Percentiles rank a stretch among this genome's conserved stretches.
Evolutionary conservation across 2,888 invertebrate species (phyloP).

Genomic region (Drosophila anomelani): DNA sequence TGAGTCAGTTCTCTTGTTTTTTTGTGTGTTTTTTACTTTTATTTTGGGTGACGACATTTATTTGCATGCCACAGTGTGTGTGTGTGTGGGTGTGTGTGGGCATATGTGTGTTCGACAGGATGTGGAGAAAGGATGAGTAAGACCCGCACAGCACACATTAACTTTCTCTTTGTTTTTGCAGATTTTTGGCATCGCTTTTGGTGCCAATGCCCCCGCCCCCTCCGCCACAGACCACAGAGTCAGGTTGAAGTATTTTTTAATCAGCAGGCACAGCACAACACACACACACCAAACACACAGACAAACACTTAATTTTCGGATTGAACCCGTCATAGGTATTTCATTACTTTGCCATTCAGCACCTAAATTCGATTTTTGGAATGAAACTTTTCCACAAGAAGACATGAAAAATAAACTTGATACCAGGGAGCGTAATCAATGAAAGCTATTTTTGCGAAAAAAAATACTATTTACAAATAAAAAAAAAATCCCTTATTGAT

Average conservation of each 20-base stretch:
- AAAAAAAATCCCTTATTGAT: too few relatives aligned
- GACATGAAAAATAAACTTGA: neutral
- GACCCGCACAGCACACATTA: slow-evolving; percentile 15
- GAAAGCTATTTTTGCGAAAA: too few relatives aligned
- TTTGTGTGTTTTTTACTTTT: neutral
- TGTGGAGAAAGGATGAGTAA: neutral
- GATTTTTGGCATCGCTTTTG: slow-evolving; percentile 36
- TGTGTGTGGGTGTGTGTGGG: neutral
- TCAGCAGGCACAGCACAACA: slow-evolving; percentile 21
- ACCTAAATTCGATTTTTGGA: slow-evolving; percentile 29
- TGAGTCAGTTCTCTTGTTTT: slow-evolving; percentile 5
- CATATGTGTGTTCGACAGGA: neutral
- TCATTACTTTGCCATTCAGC: slow-evolving; percentile 14
- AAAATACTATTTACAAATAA: too few relatives aligned
- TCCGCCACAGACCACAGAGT: slow-evolving; percentile 22
- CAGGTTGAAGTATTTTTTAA: slow-evolving; percentile 42
- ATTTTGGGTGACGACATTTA: slow-evolving; percentile 43
- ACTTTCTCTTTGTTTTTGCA: slow-evolving; percentile 24
- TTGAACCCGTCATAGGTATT: slow-evolving; percentile 13
- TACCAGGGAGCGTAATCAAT: too few relatives aligned
- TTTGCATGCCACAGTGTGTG: slow-evolving; percentile 56
- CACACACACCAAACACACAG: neutral
- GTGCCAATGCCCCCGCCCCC: neutral
- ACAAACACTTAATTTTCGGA: slow-evolving; percentile 2
- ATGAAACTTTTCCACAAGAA: slow-evolving; percentile 6